Evolutionary conservation across 2,797 vertebrate species (phyloP), one percentile per base, ranked within the genome.

Genomic region (Microtus obscurus): DNA sequence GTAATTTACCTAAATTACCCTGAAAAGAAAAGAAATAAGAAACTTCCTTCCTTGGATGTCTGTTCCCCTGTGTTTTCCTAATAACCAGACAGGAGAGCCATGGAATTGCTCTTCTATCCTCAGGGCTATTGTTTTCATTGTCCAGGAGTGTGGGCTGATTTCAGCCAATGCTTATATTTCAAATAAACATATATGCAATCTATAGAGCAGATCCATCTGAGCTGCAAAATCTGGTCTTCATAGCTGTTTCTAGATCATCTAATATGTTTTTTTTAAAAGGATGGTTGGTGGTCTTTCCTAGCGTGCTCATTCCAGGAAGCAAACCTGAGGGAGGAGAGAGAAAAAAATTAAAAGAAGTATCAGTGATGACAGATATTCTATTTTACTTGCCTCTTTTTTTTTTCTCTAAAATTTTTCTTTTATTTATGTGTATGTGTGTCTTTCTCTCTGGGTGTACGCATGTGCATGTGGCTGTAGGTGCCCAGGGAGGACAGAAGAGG

Each of bases 1-100:
- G 34, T 93, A 93, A 95, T 97, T 97, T 97, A 91, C 82, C 71
- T 97, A 88, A 97, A 97, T 95, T 97, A 51, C 88, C 86, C 96
- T 89, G 78, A 96, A 95, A 96, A 53, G 59, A 92, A 95, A 93
- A 95, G 85, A 96, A 97, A 93, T 93, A 89, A 95, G 91, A 96
- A 40, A 81, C 89, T 94, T 97, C 79, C 81, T 95, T 95, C 51
- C 53, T 95, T 91, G 74, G 17, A 59, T 91, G 65, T 69, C 91
- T 97, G 69, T 93, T 96, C 90, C 82, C 76, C 86, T 45, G 74
- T 21, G 7, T 91, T 96, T 96, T 93, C 91, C 91, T 95, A 93
- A 95, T 93, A 95, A 95, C 63, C 29, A 95, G 87, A 65, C 73
- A 79, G 56, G 67, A 37, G 87, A 93, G 34, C 87, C 67, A 87